These are phyloP conservation scores for Palaemon carinicauda DNA, from an alignment of 1,140 invertebrate species.

Conservation along the genomic window DNA sequence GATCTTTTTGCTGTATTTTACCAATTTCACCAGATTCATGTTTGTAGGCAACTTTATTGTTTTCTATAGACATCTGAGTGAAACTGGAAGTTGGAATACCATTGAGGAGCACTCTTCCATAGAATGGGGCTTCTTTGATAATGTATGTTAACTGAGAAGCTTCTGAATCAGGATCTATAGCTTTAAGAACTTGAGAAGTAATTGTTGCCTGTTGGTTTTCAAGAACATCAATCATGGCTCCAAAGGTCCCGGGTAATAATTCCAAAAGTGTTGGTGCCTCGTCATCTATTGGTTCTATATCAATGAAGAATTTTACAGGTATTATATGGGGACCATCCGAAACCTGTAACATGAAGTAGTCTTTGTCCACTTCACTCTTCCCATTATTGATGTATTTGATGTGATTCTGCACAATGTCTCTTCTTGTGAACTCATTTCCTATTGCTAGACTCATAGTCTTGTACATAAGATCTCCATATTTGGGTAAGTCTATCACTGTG, in stretches of 20 bases:
- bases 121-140: constrained; percentile 61
- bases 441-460: constrained; percentile 59
- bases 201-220: constrained; percentile 63
- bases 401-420: constrained; percentile 62
- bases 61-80: constrained; percentile 63
- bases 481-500: constrained; percentile 62
- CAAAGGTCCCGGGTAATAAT: constrained; percentile 60
- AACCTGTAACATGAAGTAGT: constrained; percentile 63
- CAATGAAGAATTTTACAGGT: constrained; percentile 63
- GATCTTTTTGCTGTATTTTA: constrained; percentile 60
- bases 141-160: constrained; percentile 62
- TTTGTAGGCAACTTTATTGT: constrained; percentile 62
- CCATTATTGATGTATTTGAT: constrained; percentile 63
- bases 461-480: constrained; percentile 64
- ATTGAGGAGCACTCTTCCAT: constrained; percentile 62
- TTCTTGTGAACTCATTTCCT: constrained; percentile 63
- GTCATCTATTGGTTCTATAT: constrained; percentile 64
- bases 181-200: constrained; percentile 61
- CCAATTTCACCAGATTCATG: constrained; percentile 65
- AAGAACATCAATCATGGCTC: constrained; percentile 61
- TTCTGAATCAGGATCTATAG: constrained; percentile 64
- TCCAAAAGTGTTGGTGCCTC: constrained; percentile 62
- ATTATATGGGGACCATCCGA: constrained; percentile 65
- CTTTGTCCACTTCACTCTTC: constrained; percentile 62
- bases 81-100: constrained; percentile 62